phyloP scores from a whole-genome alignment of 2,888 invertebrate species.

The Perizoma flavofasciatum region DNA sequence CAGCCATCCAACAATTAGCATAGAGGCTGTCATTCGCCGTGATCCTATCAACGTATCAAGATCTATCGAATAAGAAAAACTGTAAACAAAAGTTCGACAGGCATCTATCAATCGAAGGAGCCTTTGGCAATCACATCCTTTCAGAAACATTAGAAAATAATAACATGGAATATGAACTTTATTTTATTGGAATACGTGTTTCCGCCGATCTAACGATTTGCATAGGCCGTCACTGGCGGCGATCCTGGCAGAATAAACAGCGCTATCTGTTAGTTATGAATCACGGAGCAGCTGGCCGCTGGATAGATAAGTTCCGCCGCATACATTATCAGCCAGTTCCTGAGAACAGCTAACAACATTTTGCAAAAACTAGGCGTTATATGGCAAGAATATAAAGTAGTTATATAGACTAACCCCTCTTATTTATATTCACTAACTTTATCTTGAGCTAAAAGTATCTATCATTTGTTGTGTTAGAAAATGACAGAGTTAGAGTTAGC shows the following conservation, averaged over 20 bases:
- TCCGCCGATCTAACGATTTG: constrained; percentile 29
- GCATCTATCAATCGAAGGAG: constrained; percentile 23
- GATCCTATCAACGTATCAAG: neutral
- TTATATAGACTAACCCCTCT: too few species aligned
- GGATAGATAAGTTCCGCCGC: constrained; percentile 78
- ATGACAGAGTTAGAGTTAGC: too few species aligned
- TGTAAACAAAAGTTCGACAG: constrained; percentile 16
- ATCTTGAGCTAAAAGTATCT: too few species aligned
- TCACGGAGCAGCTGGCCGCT: constrained; percentile 66
- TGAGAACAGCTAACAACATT: constrained; percentile 18
- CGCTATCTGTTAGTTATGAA: constrained; percentile 64
- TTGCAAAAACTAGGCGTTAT: neutral
- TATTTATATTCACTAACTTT: too few species aligned
- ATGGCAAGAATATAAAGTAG: neutral
- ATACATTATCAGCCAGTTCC: constrained; percentile 47
- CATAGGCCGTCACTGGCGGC: constrained; percentile 48
- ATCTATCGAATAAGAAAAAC: constrained; percentile 9
- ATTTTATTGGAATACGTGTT: constrained; percentile 9
- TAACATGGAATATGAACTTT: constrained; percentile 10
- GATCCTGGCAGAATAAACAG: constrained; percentile 59
- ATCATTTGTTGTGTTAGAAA: too few species aligned
- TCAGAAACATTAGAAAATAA: constrained; percentile 18
- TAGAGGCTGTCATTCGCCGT: too few species aligned
- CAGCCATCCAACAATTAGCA: constrained; percentile 1
- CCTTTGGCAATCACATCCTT: constrained; percentile 22